Evolutionary conservation across 37 sponge, comb jelly and placozoan species (phyloP).

Genomic region (Ianthella basta): DNA sequence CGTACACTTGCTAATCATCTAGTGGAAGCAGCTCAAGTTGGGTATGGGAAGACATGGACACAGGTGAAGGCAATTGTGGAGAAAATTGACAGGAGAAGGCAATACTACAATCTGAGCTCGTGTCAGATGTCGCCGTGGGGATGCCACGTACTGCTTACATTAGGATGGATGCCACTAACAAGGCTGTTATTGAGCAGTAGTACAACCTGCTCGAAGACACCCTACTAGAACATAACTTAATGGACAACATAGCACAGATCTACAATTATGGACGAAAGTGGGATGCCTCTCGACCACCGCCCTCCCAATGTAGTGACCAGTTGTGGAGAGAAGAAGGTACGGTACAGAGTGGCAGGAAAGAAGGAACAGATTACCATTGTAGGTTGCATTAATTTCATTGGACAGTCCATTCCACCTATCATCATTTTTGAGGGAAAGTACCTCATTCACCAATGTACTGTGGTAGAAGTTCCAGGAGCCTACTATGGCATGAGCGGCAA

Average conservation of each 20-base stretch:
- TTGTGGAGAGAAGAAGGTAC: conserved; percentile 35
- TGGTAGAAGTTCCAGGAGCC: conserved; percentile 56
- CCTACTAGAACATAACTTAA: no score
- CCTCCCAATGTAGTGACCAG: conserved; percentile 31
- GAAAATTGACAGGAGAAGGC: no score
- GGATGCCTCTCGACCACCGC: conserved; percentile 50
- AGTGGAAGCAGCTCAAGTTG: no score
- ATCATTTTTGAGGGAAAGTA: conserved; percentile 42
- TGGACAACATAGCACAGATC: not conserved
- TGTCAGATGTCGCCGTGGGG: no score
- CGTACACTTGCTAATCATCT: no score
- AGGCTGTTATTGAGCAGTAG: no score
- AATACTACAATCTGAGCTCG: no score
- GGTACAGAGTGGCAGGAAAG: conserved; percentile 25
- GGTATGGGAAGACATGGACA: no score
- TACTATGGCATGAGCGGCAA: conserved; percentile 52
- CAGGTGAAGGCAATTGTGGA: no score
- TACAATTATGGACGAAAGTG: conserved; percentile 42
- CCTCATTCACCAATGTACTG: conserved; percentile 35
- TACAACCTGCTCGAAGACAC: no score
- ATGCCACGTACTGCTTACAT: no score
- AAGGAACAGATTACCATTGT: conserved; percentile 38
- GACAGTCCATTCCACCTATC: conserved; percentile 53
- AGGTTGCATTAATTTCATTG: conserved; percentile 51
- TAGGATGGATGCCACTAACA: no score